Conservation (phyloP, 2,888 invertebrate genomes). For the Zonitis immaculata region DNA sequence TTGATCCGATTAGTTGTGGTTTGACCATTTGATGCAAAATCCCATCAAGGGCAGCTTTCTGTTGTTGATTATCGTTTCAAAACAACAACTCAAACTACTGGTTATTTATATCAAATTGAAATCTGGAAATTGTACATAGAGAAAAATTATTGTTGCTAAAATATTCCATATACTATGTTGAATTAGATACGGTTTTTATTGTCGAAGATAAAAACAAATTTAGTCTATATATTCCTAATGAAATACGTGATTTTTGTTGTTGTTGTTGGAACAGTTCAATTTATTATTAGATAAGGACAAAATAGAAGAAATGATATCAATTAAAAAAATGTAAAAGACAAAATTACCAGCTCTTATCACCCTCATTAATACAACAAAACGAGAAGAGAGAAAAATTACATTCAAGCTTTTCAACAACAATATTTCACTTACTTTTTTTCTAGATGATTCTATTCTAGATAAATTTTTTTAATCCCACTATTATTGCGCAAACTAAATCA, state of each 20-base stretch:
- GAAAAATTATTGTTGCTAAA: background rate
- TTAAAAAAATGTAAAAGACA: background rate
- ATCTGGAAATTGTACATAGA: background rate
- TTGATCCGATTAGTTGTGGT: background rate
- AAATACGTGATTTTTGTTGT: slow-evolving; percentile 30
- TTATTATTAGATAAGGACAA: too few relatives aligned
- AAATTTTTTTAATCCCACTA: too few relatives aligned
- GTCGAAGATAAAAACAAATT: slow-evolving; percentile 28
- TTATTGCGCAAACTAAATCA: too few relatives aligned
- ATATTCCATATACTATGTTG: background rate
- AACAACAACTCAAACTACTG: slow-evolving; percentile 6
- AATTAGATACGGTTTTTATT: slow-evolving; percentile 24
- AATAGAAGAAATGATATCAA: background rate
- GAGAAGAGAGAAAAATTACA: background rate
- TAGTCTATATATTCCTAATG: slow-evolving; percentile 30
- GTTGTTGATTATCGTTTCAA: too few relatives aligned
- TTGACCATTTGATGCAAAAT: too few relatives aligned
- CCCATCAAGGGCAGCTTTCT: slow-evolving; percentile 4
- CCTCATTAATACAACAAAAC: background rate
- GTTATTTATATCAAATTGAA: background rate
- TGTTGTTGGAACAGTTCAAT: too few relatives aligned
- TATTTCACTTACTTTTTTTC: too few relatives aligned
- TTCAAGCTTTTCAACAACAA: too few relatives aligned
- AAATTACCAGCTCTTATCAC: background rate
- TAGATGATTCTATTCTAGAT: too few relatives aligned